Evolutionary conservation across 2,797 vertebrate genomes (phyloP), one percentile per base, ranked within the genome.

Genomic region (Chanos chanos): DNA sequence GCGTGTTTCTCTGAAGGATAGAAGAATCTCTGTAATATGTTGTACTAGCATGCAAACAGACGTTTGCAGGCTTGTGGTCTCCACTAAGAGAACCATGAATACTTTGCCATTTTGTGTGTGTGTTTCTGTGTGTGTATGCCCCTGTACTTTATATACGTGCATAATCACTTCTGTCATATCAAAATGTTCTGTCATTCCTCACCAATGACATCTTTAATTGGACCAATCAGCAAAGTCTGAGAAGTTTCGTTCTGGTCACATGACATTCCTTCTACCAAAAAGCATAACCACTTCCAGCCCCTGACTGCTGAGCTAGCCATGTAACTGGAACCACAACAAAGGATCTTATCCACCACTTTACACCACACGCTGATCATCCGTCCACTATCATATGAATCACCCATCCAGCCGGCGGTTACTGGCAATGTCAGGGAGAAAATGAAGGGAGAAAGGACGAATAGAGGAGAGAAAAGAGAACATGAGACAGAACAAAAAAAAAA

Each of bases 251-350:
- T 22, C 27, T 21, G 28, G 21, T 51, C 45, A 41, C 21, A 41
- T 18, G 9, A 47, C 57, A 61, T 56, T 64, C 40, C 37, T 19
- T 27, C 16, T 25, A 18, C 25, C 36, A 15, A 21, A 16, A 13
- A 61, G 18, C 52, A 30, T 30, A 40, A 47, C 37, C 31, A 40
- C 16, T 60, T 33, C 48, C 19, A 61, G 19, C 48, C 41, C 33
- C 40, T 24, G 13, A 52, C 68, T 61, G 79, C 82, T 81, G 82
- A 81, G 58, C 73, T 77, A 72, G 74, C 73, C 25, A 0, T 37
- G 77, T 73, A 78, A 77, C 68, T 25, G 56, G 58, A 81, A 76
- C 83, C 75, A 54, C 77, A 61, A 69, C 55, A 71, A 68, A 68
- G 33, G 79, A 72, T 74, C 62, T 39, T 39, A 77, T 72, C 48